Conservation (phyloP, 2,888 invertebrate genomes). For the Tolmerus cingulatus region DNA sequence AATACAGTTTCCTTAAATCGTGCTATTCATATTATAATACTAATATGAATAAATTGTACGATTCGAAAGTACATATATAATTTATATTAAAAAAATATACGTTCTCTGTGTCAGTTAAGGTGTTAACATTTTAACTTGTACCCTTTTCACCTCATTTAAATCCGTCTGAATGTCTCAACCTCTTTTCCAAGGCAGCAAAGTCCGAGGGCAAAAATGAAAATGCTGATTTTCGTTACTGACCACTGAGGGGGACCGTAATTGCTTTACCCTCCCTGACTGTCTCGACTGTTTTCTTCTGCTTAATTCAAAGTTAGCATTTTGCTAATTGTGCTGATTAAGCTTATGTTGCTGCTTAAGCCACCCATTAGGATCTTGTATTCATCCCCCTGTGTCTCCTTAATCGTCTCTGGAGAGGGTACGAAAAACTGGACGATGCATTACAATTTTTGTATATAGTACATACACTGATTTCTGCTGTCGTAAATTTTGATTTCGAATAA, state of each 20-base stretch:
- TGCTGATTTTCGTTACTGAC: conserved; percentile 33
- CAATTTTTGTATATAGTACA: not conserved
- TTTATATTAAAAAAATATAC: not conserved
- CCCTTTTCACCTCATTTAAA: not conserved
- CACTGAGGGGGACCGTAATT: not conserved
- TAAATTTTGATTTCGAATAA: not conserved
- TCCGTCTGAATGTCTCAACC: not conserved
- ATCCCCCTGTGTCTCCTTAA: not conserved
- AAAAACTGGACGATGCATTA: not conserved
- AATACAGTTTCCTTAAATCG: too few species aligned
- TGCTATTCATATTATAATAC: too few species aligned
- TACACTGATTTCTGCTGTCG: not conserved
- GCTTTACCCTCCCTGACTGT: not conserved
- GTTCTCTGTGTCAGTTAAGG: not conserved
- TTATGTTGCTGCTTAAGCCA: not conserved
- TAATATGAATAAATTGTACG: too few species aligned
- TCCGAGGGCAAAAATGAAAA: conserved; percentile 4
- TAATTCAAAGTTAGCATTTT: conserved; percentile 26
- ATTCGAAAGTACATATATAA: too few species aligned
- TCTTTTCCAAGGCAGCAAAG: not conserved
- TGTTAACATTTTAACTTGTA: not conserved
- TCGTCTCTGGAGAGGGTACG: not conserved
- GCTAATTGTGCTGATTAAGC: conserved; percentile 37
- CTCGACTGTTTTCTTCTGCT: conserved; percentile 2
- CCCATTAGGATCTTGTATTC: not conserved